Percentiles rank a stretch among this genome's conserved stretches.
phyloP scores from a whole-genome alignment of 2,797 vertebrate genomes.

The Sebastes itinus region DNA sequence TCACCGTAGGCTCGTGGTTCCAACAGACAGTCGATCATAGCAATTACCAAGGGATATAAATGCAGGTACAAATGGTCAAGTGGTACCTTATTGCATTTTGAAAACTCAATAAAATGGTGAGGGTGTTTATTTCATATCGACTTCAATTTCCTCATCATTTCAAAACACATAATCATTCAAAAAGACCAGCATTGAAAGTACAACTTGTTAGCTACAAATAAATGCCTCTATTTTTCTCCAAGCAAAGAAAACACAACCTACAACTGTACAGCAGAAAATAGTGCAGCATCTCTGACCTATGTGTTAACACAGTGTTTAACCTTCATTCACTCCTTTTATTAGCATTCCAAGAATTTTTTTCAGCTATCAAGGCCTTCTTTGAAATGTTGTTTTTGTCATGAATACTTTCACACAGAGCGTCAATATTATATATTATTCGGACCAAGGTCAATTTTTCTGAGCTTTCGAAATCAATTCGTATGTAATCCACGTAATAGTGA shows the following conservation, averaged over 20 bases:
- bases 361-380: too few relatives aligned
- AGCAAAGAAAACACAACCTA: neutral
- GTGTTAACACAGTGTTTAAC: neutral
- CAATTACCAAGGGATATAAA: slow-evolving; percentile 24
- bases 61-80: slow-evolving; percentile 28
- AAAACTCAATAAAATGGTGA: neutral
- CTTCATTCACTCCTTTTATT: neutral
- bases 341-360: neutral
- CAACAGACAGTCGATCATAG: neutral
- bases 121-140: neutral
- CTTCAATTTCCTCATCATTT: neutral
- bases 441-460: too few relatives aligned
- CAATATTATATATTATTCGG: too few relatives aligned
- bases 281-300: neutral
- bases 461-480: too few relatives aligned
- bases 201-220: neutral
- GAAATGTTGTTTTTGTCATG: too few relatives aligned
- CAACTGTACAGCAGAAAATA: neutral
- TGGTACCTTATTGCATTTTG: neutral
- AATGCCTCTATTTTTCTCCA: neutral
- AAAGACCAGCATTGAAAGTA: neutral
- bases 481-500: too few relatives aligned
- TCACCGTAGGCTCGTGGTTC: slow-evolving; percentile 1
- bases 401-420: too few relatives aligned
- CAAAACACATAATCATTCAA: neutral